Evolutionary conservation across 2,888 invertebrate species (phyloP).

Genomic region (Hemithea aestivaria): DNA sequence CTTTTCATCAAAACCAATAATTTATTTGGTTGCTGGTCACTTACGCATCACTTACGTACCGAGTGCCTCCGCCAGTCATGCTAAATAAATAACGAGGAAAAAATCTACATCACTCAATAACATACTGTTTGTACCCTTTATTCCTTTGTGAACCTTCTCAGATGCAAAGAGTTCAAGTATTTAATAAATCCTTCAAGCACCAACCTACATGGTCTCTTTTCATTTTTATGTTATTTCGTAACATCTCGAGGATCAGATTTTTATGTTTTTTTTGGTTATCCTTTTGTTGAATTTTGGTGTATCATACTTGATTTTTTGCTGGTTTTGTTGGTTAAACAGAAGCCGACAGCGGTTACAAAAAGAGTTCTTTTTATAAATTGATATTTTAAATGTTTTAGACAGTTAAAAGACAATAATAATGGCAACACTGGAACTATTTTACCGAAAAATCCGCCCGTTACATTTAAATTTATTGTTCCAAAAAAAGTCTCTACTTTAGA

Average conservation of each 20-base stretch:
- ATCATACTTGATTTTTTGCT: conserved; percentile 13
- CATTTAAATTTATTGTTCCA: too few species aligned
- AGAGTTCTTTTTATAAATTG: too few species aligned
- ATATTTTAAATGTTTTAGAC: too few species aligned
- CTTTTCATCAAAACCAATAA: not conserved
- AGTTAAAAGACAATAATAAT: too few species aligned
- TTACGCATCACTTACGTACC: not conserved
- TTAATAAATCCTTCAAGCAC: conserved; percentile 49
- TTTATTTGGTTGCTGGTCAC: too few species aligned
- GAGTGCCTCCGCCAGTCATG: conserved; percentile 23
- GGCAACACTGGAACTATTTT: too few species aligned
- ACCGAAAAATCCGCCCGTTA: too few species aligned
- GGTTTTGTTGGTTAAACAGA: conserved; percentile 12
- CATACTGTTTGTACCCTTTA: conserved; percentile 22
- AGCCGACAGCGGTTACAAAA: not conserved
- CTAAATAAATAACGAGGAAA: conserved; percentile 21
- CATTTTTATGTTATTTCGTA: conserved; percentile 21
- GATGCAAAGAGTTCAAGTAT: conserved; percentile 53
- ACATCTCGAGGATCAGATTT: conserved; percentile 19
- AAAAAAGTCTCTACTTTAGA: too few species aligned
- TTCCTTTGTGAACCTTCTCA: conserved; percentile 14
- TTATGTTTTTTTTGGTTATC: conserved; percentile 17
- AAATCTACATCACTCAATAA: conserved; percentile 14
- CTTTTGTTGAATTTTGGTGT: conserved; percentile 23
- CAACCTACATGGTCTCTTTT: conserved; percentile 18